These are phyloP conservation scores for Protaetia brevitarsis DNA, from an alignment of 1,140 invertebrate species.

Conservation along the genomic window DNA sequence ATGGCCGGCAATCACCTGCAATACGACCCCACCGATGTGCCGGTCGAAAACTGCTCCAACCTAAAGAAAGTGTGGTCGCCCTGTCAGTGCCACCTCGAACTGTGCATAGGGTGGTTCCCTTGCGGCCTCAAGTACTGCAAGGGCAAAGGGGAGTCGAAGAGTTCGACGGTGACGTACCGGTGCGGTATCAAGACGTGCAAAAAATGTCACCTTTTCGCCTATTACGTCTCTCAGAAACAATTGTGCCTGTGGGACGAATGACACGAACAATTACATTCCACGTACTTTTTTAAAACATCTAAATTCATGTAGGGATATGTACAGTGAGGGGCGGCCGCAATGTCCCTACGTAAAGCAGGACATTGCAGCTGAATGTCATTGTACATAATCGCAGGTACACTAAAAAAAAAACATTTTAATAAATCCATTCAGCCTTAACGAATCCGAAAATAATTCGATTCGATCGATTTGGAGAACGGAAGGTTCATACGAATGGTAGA, in stretches of 20 bases:
- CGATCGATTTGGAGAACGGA: neutral
- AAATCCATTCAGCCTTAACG: no score
- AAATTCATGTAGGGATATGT: neutral
- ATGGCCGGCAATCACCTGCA: constrained; percentile 38
- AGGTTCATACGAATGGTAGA: neutral
- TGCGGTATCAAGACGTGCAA: constrained; percentile 95
- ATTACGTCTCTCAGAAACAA: constrained; percentile 77
- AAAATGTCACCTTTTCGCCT: constrained; percentile 82
- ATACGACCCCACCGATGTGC: constrained; percentile 42
- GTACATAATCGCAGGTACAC: neutral
- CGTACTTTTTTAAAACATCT: constrained; percentile 5
- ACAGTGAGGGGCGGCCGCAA: neutral
- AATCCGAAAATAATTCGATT: neutral
- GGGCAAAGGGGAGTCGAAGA: constrained; percentile 61
- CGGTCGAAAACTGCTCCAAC: constrained; percentile 57
- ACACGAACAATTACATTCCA: constrained; percentile 41
- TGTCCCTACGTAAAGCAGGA: neutral
- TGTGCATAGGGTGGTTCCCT: constrained; percentile 86
- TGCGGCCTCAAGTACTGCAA: constrained; percentile 94
- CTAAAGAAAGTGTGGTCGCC: constrained; percentile 64
- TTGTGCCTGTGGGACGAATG: constrained; percentile 87
- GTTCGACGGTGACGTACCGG: constrained; percentile 65
- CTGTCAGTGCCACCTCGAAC: constrained; percentile 76
- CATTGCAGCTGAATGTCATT: constrained; percentile 13
- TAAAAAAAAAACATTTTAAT: constrained; percentile 3